A percentile compares a stretch with the other conserved stretches of the same genome.
These are phyloP conservation scores for Thaleichthys pacificus DNA, from an alignment of 2,797 vertebrate genomes.

Conservation along the genomic window DNA sequence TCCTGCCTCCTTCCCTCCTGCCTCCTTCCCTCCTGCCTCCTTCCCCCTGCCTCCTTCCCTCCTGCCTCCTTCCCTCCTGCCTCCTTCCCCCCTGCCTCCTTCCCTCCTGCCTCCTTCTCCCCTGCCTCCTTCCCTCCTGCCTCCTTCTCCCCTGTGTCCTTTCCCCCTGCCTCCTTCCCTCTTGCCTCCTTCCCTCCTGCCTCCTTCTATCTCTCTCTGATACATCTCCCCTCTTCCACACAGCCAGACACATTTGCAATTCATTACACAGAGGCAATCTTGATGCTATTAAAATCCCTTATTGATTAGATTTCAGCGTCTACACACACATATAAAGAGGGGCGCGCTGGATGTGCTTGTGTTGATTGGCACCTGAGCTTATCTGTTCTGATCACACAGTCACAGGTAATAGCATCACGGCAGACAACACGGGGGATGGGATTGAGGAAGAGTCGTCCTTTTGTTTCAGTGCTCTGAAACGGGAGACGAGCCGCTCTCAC, in stretches of 20 bases:
- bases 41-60: not conserved
- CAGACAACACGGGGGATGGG: constrained; percentile 32
- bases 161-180: too few relatives aligned
- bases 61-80: not conserved
- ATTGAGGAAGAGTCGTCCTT: constrained; percentile 38
- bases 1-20: not conserved
- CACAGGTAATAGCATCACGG: constrained; percentile 69
- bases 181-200: not conserved
- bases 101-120: not conserved
- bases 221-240: constrained; percentile 24
- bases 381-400: constrained; percentile 71
- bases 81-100: too few relatives aligned
- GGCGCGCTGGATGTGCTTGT: constrained; percentile 40
- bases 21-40: not conserved
- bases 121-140: not conserved
- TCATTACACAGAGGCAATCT: constrained; percentile 69
- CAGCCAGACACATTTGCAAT: constrained; percentile 63
- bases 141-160: not conserved
- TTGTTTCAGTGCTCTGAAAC: constrained; percentile 62
- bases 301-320: constrained; percentile 69
- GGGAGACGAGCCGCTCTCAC: constrained; percentile 49
- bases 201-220: constrained; percentile 47
- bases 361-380: constrained; percentile 71
- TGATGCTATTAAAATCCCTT: constrained; percentile 66
- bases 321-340: constrained; percentile 69